Percentiles rank a stretch among this genome's conserved stretches.
phyloP scores from a whole-genome alignment of 2,797 vertebrate species.

The Jordanella pulchra region DNA sequence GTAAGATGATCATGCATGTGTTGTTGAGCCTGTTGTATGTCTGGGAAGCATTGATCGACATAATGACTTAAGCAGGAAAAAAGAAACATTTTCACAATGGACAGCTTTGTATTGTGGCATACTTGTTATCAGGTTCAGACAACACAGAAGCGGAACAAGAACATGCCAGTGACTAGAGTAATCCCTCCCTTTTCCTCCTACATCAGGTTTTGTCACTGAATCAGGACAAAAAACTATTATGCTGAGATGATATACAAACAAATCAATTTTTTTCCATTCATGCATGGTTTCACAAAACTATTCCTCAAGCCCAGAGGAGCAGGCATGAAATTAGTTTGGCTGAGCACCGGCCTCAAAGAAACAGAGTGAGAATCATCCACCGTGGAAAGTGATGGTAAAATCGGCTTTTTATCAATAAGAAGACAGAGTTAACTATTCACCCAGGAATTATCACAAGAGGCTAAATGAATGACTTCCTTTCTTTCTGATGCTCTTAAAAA shows the following conservation, averaged over 20 bases:
- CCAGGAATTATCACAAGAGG: slow-evolving; percentile 41
- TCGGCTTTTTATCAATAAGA: slow-evolving; percentile 40
- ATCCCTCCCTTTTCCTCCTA: slow-evolving; percentile 41
- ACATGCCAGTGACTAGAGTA: slow-evolving; percentile 41
- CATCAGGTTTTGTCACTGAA: slow-evolving; percentile 54
- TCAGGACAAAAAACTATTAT: slow-evolving; percentile 55
- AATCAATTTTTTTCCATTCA: slow-evolving; percentile 69
- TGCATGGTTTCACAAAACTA: slow-evolving; percentile 68
- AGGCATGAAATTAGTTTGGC: slow-evolving; percentile 46
- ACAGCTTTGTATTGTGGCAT: slow-evolving; percentile 57
- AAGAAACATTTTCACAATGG: slow-evolving; percentile 47
- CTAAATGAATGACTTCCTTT: slow-evolving; percentile 72
- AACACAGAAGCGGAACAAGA: slow-evolving; percentile 51
- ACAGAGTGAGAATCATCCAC: slow-evolving; percentile 24
- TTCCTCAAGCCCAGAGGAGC: slow-evolving; percentile 49
- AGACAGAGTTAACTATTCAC: slow-evolving; percentile 37
- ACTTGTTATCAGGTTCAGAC: slow-evolving; percentile 64
- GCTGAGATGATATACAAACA: slow-evolving; percentile 67
- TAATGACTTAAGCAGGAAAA: slow-evolving; percentile 60
- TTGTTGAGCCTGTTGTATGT: slow-evolving; percentile 42
- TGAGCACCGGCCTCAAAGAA: slow-evolving; percentile 30
- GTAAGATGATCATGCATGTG: slow-evolving; percentile 49
- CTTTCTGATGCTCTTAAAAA: slow-evolving; percentile 39
- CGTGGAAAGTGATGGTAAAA: slow-evolving; percentile 38
- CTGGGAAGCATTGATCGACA: slow-evolving; percentile 63